Conservation (phyloP, 1,140 invertebrate genomes). For the Frieseomelitta varia region DNA sequence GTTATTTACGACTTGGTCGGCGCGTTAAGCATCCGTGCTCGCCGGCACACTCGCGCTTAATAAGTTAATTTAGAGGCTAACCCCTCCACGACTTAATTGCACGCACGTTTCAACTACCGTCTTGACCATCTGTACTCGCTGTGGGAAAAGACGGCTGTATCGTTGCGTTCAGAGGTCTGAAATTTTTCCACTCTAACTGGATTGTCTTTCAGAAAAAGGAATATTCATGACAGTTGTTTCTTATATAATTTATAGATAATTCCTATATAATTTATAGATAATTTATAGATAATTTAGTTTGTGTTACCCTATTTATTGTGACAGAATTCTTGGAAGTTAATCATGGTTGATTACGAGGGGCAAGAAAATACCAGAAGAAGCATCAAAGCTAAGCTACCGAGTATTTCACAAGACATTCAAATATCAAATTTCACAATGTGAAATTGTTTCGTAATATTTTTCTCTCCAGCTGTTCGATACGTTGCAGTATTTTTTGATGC, state of each 20-base stretch:
- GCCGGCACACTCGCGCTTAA: constrained; percentile 48
- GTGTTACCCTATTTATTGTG: too few relatives aligned
- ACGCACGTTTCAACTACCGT: constrained; percentile 49
- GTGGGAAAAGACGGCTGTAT: constrained; percentile 35
- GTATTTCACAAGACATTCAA: too few relatives aligned
- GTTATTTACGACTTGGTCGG: constrained; percentile 69
- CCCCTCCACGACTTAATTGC: constrained; percentile 56
- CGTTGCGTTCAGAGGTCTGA: neutral
- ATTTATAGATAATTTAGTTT: too few relatives aligned
- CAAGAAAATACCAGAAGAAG: neutral
- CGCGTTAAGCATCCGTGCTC: constrained; percentile 10
- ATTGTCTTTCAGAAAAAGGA: neutral
- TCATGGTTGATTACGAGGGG: neutral
- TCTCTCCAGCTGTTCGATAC: neutral
- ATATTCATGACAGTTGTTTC: too few relatives aligned
- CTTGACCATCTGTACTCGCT: constrained; percentile 9
- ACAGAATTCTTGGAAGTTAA: neutral
- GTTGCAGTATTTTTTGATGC: neutral
- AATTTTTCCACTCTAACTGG: neutral
- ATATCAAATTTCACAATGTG: too few relatives aligned
- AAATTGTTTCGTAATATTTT: neutral
- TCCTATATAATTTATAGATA: too few relatives aligned
- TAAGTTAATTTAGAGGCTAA: constrained; percentile 72
- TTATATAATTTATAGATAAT: too few relatives aligned
- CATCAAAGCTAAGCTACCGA: neutral